Evolutionary conservation across 2,113 vertebrate genomes (phyloP), one percentile per base, ranked within the genome.

Genomic region (Sylvilagus bachmani): DNA sequence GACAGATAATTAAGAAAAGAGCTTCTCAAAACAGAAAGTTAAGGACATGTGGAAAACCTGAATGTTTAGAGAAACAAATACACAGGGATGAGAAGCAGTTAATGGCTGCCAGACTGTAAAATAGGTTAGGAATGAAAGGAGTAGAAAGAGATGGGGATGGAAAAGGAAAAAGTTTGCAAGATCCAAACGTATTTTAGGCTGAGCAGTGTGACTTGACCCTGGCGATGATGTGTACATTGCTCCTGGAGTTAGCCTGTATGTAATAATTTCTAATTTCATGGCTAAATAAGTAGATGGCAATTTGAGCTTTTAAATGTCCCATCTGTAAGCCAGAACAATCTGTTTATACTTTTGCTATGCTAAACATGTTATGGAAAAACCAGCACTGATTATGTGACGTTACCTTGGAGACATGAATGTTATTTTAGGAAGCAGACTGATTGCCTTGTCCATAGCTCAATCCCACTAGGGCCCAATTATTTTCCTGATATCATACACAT

Each of bases 371-470:
- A 90, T 95, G 96, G 82, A 98, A 98, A 84, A 97, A 92, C 49
- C 70, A 95, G 67, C 80, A 86, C 96, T 94, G 93, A 97, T 97
- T 97, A 96, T 96, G 95, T 97, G 95, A 53, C 62, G 93, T 80
- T 95, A 97, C 95, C 94, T 94, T 89, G 36, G 85, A 98, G 96
- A 98, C 94, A 92, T 36, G 33, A 88, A 97, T 96, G 95, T 97
- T 96, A 97, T 90, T 97, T 92, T 88, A 80, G 31, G 49, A 96
- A 67, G 58, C 36, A 93, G 84, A 96, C 61, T 27, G 66, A 98
- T 86, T 97, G 62, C 55, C 88, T 96, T 95, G 91, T 88, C 93
- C 92, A 90, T 71, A 74, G 62, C 83, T 96, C 80, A 1, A 1
- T 94, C 80, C 90, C 86, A 97, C 80, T 0, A 80, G 94, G 82